A percentile compares a stretch with the other conserved stretches of the same genome.
Conservation (phyloP, 1,140 invertebrate genomes). For the Halictus rubicundus region DNA sequence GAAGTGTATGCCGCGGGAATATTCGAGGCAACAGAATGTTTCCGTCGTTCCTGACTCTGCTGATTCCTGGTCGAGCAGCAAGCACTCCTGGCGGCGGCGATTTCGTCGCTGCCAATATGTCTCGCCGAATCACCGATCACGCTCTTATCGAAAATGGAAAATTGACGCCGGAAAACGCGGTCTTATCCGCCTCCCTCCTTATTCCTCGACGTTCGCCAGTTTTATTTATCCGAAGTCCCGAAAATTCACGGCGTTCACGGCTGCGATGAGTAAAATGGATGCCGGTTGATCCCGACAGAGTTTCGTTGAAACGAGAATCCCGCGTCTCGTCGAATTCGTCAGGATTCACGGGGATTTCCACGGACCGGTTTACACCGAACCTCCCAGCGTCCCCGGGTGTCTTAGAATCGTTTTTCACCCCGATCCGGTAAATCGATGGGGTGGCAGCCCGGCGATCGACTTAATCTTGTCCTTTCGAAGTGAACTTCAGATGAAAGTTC, state of each 20-base stretch:
- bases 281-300: neutral
- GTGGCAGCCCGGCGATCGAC: neutral
- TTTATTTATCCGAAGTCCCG: neutral
- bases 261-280: neutral
- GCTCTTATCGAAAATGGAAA: neutral
- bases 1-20: neutral
- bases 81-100: neutral
- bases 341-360: constrained; percentile 8
- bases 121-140: neutral
- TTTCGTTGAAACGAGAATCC: neutral
- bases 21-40: neutral
- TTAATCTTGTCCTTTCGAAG: neutral
- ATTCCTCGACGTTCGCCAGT: neutral
- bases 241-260: constrained; percentile 2
- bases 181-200: neutral
- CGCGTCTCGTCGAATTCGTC: constrained; percentile 4
- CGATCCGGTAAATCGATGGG: constrained; percentile 11
- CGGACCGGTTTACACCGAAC: constrained; percentile 23
- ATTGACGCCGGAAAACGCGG: neutral
- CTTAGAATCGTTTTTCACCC: constrained; percentile 11
- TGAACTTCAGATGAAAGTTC: neutral
- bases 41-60: neutral
- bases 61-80: neutral
- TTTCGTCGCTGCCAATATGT: neutral
- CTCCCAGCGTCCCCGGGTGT: neutral